A percentile compares a stretch with the other conserved stretches of the same genome.
These are phyloP conservation scores for Zaprionus taronus DNA, from an alignment of 1,140 invertebrate species.

Conservation along the genomic window DNA sequence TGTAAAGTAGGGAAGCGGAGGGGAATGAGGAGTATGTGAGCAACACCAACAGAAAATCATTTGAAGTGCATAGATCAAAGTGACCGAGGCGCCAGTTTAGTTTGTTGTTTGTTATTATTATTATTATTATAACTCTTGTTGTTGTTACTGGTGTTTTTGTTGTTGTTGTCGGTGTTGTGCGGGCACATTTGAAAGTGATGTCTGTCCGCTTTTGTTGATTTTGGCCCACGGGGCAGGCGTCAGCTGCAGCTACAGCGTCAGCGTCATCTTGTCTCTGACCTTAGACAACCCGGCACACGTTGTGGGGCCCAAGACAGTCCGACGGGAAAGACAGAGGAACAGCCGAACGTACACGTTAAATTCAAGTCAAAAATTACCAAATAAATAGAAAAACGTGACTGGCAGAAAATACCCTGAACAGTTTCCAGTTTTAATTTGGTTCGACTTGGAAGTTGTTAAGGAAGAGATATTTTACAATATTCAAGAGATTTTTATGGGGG, in stretches of 20 bases:
- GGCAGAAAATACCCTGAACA: slow-evolving; percentile 13
- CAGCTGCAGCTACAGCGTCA: slow-evolving; percentile 12
- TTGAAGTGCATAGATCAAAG: slow-evolving; percentile 80
- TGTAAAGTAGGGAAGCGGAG: not conserved
- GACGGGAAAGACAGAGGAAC: slow-evolving; percentile 5
- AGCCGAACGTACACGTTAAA: slow-evolving; percentile 7
- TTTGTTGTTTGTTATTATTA: slow-evolving; percentile 36
- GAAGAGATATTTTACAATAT: not conserved
- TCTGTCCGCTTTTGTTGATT: slow-evolving; percentile 38
- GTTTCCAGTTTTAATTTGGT: not conserved
- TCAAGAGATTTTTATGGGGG: not conserved
- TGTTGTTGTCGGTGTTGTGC: slow-evolving; percentile 25
- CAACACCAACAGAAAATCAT: slow-evolving; percentile 59
- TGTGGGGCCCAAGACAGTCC: slow-evolving; percentile 40
- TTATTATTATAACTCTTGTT: slow-evolving; percentile 13
- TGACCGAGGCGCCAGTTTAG: slow-evolving; percentile 69
- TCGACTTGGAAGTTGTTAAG: not conserved
- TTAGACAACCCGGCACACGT: slow-evolving; percentile 76
- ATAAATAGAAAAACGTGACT: slow-evolving; percentile 79
- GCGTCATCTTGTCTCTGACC: slow-evolving; percentile 59
- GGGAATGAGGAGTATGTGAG: slow-evolving; percentile 5
- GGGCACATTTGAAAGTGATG: slow-evolving; percentile 46
- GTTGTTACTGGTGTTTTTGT: slow-evolving; percentile 20
- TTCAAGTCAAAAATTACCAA: slow-evolving; percentile 59
- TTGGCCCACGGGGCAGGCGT: slow-evolving; percentile 50